These are phyloP conservation scores for Strigops habroptila DNA, from an alignment of 2,113 vertebrate species.

Conservation along the genomic window DNA sequence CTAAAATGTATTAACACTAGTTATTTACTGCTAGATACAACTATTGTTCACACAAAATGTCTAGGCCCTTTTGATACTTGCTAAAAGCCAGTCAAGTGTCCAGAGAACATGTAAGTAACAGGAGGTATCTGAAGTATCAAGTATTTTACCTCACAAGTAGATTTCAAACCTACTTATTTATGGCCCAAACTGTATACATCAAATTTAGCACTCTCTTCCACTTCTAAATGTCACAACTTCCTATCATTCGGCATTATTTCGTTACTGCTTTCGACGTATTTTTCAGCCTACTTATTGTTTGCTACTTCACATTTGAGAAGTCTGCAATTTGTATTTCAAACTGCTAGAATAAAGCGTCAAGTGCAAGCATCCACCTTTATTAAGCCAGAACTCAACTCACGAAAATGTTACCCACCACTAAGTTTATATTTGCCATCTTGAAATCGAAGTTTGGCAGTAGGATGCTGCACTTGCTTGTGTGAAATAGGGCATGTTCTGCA, in stretches of 20 bases:
- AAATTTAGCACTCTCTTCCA: not conserved
- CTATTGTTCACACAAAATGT: not conserved
- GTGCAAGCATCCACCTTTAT: not conserved
- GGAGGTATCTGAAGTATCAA: accelerated
- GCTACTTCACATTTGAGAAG: not conserved
- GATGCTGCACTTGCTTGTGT: not conserved
- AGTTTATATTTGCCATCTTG: not conserved
- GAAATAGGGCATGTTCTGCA: not conserved
- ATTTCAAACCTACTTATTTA: not conserved
- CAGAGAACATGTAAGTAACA: not conserved
- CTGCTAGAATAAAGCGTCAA: not conserved
- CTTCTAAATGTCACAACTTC: not conserved
- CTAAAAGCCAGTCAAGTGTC: not conserved
- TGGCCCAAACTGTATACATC: not conserved
- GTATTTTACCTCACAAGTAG: not conserved
- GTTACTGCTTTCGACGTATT: not conserved
- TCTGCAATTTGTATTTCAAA: not conserved
- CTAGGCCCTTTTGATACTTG: not conserved
- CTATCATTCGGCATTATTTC: not conserved
- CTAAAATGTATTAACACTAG: not conserved
- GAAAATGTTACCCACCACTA: not conserved
- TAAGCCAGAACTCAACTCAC: not conserved
- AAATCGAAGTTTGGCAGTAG: not conserved
- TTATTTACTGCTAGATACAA: not conserved
- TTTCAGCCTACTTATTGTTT: not conserved